Conservation (phyloP, 2,113 vertebrate genomes). For the Heterotis niloticus region DNA sequence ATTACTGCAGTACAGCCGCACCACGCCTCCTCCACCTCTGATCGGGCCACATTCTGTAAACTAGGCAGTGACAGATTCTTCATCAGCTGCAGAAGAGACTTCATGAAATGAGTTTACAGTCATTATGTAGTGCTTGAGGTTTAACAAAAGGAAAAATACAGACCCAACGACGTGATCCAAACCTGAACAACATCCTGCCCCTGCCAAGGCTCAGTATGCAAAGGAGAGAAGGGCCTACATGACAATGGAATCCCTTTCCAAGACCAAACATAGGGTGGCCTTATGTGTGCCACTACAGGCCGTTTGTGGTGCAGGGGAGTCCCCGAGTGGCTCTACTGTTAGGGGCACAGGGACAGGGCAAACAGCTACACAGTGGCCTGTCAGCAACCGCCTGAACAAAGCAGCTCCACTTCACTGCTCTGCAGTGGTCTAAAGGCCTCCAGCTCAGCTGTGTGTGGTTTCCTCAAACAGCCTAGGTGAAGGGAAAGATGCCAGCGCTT, state of each 20-base stretch:
- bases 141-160: background rate
- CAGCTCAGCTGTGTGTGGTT: background rate
- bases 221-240: background rate
- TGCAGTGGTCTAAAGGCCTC: background rate
- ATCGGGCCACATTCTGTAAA: background rate
- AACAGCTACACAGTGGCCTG: background rate
- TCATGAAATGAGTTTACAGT: background rate
- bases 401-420: background rate
- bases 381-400: background rate
- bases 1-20: background rate
- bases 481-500: background rate
- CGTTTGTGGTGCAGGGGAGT: background rate
- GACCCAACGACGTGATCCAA: background rate
- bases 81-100: background rate
- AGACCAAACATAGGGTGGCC: background rate
- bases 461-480: background rate
- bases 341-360: background rate
- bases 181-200: slow-evolving; percentile 7
- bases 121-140: background rate
- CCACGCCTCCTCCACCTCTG: background rate
- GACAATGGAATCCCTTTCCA: background rate
- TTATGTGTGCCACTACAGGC: background rate
- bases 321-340: too few relatives aligned
- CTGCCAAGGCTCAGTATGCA: slow-evolving; percentile 12
- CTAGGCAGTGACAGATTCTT: background rate